Percentiles rank a stretch among this genome's conserved stretches.
Evolutionary conservation across 2,113 vertebrate genomes (phyloP).

Genomic region (Lota lota): DNA sequence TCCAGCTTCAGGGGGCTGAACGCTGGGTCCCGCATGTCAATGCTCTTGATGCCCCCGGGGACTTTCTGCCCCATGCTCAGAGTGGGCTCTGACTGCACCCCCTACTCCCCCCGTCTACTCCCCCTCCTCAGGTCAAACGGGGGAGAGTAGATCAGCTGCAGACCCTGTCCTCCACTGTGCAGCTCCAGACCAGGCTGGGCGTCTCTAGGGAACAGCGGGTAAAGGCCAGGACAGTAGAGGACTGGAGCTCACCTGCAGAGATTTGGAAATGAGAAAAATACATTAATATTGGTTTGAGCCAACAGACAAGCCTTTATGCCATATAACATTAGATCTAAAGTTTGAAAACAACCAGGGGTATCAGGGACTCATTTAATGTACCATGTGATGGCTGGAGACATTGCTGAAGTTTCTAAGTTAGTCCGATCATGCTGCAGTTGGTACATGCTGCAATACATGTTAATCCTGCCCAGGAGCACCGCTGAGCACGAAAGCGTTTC

Average conservation of each 20-base stretch:
- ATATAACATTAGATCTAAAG: background rate
- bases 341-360: background rate
- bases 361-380: too few species aligned
- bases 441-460: too few species aligned
- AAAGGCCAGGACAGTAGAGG: background rate
- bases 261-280: background rate
- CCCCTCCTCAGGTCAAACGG: constrained; percentile 42
- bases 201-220: constrained; percentile 40
- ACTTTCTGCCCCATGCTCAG: constrained; percentile 96
- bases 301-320: background rate
- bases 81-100: constrained; percentile 37
- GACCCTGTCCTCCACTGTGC: constrained; percentile 49
- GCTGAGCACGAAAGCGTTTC: too few species aligned
- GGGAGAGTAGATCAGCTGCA: constrained; percentile 50
- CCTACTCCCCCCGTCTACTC: constrained; percentile 34
- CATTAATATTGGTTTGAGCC: background rate
- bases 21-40: constrained; percentile 93
- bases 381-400: too few species aligned
- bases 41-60: constrained; percentile 95
- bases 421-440: too few species aligned
- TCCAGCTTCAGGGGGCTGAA: constrained; percentile 91
- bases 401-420: too few species aligned
- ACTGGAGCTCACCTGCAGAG: constrained; percentile 61
- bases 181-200: constrained; percentile 10
- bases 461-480: too few species aligned